Evolutionary conservation across 2,797 vertebrate species (phyloP), one percentile per base, ranked within the genome.

Genomic region (Kryptolebias ocellatus): DNA sequence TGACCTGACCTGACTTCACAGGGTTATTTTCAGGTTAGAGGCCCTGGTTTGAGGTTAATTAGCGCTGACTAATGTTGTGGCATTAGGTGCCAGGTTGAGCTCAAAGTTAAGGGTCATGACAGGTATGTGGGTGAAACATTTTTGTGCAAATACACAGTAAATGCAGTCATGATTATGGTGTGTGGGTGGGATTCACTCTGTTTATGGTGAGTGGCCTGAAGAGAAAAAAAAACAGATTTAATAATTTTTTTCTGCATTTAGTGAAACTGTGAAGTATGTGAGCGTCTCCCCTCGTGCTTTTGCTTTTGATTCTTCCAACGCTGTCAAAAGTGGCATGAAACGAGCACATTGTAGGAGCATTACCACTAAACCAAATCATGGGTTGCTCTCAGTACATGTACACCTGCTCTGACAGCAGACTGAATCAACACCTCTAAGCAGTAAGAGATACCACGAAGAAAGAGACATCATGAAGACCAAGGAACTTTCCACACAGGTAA

Each of bases 111-210:
- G 28, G 39, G 9, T 42, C 11, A 2, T 7, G 1, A n/a, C 46
- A 37, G 46, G 42, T 28, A 15, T n/a, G 17, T 3, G 24, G 15
- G 27, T 54, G 39, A 39, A 20, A 60, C 46, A 56, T 15, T 24
- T 37, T 59, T 17, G n/a, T 75, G 57, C 47, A 37, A 53, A 67
- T 80, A 39, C 31, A 42, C 39, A 9, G 18, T 50, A 70, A 72
- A 72, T 58, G 27, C 64, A 57, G 24, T 31, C 55, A 18, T 29
- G 53, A 59, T 75, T 47, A 72, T 64, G 47, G 60, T 20, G 71
- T 74, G 88, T 89, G 72, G 83, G 88, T 69, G 81, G 74, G 64
- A 86, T 80, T 61, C 78, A 64, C 64, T 81, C 71, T 89, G 84
- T 90, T 86, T 89, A 59, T 78, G 63, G 78, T 52, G 10, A 78